Evolutionary conservation across 2,888 invertebrate species (phyloP), one percentile per base, ranked within the genome.

Genomic region (Protodeltote pygarga): DNA sequence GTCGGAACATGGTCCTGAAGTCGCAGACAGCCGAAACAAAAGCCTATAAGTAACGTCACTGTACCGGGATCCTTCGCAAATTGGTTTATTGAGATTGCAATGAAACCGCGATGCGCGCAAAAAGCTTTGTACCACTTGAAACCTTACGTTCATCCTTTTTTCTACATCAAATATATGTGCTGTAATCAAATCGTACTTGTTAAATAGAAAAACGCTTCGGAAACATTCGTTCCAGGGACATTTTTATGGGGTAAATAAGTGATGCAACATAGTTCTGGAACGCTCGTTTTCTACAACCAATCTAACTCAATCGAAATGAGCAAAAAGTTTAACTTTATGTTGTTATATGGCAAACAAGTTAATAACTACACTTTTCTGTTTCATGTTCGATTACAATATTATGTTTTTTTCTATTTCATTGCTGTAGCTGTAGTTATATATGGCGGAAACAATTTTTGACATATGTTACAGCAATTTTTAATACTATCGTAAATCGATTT

Each of bases 41-140:
- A 65, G 69, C 47, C 63, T 53, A 65, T 68, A 68, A 68, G 60
- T 52, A 63, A 49, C 60, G 51, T 65, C 69, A 52, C 52, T 41
- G 58, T 59, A 65, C 53, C 51, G 38, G 61, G 61, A 60, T 71
- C 77, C 75, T 73, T 82, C 82, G 79, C 85, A 84, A 88, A 87
- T 88, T 87, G 86, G 84, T 87, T 88, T 87, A 88, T 87, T 85
- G 87, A 82, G 84, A 84, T 82, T 82, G 85, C 78, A 78, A n/a
- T n/a, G n/a, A n/a, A n/a, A 73, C 78, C 55, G 69, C 77, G 76
- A 74, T 77, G 75, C 64, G 62, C 73, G 73, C 73, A 81, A 79
- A 74, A 76, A 77, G 65, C 39, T 37, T 32, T 44, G 50, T 54
- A 63, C 73, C 68, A 44, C 69, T 66, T 70, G 50, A 57, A 42